Conservation (phyloP, 1,140 invertebrate genomes). For the Ips typographus region DNA sequence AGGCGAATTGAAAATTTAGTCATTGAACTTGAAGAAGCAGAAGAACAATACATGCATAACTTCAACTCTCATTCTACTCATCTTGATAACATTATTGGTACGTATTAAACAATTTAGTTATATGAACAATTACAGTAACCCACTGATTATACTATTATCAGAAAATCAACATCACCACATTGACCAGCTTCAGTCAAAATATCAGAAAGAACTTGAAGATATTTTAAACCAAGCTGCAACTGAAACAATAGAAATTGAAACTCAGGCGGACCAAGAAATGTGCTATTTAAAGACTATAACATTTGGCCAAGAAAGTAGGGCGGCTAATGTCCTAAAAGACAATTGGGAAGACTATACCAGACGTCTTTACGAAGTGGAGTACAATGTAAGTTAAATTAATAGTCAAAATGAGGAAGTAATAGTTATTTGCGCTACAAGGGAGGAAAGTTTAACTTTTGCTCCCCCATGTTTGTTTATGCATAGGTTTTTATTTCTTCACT, state of each 20-base stretch:
- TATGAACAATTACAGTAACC: background rate
- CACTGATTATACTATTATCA: conserved; percentile 9
- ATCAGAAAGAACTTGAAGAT: conserved; percentile 39
- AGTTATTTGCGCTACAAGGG: too few relatives aligned
- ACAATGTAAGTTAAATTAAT: conserved; percentile 35
- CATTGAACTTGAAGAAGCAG: conserved; percentile 64
- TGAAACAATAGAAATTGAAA: conserved; percentile 31
- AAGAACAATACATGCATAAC: conserved; percentile 67
- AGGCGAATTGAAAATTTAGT: conserved; percentile 63
- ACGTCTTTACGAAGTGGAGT: conserved; percentile 40
- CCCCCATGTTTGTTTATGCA: too few relatives aligned
- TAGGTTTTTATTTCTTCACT: too few relatives aligned
- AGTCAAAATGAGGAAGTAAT: background rate
- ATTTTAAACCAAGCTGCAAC: conserved; percentile 29
- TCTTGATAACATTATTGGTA: conserved; percentile 68
- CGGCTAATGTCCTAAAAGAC: conserved; percentile 29
- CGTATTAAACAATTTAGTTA: conserved; percentile 20
- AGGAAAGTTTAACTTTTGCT: too few relatives aligned
- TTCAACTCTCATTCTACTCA: conserved; percentile 69
- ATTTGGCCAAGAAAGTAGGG: conserved; percentile 41
- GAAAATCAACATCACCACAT: conserved; percentile 44
- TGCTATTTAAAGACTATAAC: conserved; percentile 45
- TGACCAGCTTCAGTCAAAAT: conserved; percentile 41
- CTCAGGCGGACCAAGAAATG: conserved; percentile 29
- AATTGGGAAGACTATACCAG: conserved; percentile 42